Evolutionary conservation across 1,140 invertebrate genomes (phyloP).

Genomic region (Steinernema feltiae): DNA sequence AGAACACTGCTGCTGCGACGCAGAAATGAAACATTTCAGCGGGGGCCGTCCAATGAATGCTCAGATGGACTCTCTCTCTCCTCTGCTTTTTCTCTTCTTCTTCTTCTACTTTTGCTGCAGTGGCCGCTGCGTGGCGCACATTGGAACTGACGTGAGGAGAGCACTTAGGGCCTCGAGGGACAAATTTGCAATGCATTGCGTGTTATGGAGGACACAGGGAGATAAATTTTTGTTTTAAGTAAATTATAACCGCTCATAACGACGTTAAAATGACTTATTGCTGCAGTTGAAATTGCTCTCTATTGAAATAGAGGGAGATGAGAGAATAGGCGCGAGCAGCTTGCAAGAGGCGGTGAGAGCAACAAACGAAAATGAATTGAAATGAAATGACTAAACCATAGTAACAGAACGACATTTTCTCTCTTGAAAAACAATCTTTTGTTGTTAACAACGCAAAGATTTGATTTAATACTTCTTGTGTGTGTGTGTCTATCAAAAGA

Average conservation of each 20-base stretch:
- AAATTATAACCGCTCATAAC: slow-evolving; percentile 7
- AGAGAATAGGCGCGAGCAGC: too few relatives aligned
- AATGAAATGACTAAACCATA: background rate
- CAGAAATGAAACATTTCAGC: background rate
- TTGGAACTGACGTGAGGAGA: slow-evolving; percentile 5
- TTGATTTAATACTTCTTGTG: slow-evolving; percentile 7
- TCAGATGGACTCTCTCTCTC: background rate
- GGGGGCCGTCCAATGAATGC: too few relatives aligned
- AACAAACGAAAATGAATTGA: background rate
- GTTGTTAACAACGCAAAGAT: background rate
- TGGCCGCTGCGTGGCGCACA: too few relatives aligned
- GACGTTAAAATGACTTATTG: slow-evolving; percentile 14
- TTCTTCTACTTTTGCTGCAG: too few relatives aligned
- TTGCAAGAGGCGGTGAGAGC: too few relatives aligned
- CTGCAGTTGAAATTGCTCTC: too few relatives aligned
- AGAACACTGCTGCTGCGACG: background rate
- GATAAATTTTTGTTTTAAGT: background rate
- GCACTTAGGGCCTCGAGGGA: slow-evolving; percentile 10
- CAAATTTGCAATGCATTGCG: slow-evolving; percentile 15
- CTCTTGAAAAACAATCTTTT: background rate
- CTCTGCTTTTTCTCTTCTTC: background rate
- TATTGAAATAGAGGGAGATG: too few relatives aligned
- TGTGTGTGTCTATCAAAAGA: background rate
- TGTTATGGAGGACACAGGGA: slow-evolving; percentile 13
- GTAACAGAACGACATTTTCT: background rate